These are phyloP conservation scores for Pocillopora meandrina DNA, from an alignment of 92 coral and sea anemone genomes.

Conservation along the genomic window DNA sequence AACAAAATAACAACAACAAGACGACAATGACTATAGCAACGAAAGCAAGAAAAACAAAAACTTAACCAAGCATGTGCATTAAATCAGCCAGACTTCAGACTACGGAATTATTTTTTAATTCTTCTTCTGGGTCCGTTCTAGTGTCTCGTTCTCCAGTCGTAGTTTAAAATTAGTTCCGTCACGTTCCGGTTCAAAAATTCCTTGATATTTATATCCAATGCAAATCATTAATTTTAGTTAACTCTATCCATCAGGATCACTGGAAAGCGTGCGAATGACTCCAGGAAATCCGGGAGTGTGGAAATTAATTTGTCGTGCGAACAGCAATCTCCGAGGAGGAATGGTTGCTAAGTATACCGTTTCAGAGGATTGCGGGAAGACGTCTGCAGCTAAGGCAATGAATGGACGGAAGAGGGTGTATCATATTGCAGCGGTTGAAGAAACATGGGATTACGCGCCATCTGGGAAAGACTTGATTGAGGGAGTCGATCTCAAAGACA, in stretches of 20 bases:
- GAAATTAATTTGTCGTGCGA: constrained; percentile 81
- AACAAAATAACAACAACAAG: too few species aligned
- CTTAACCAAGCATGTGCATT: too few species aligned
- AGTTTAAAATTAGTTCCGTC: too few species aligned
- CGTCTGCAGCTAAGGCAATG: constrained; percentile 5
- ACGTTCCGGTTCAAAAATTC: too few species aligned
- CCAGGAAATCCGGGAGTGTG: constrained; percentile 92
- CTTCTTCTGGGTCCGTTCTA: too few species aligned
- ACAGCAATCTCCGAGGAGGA: constrained; percentile 84
- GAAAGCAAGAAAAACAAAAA: too few species aligned
- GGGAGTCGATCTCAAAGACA: constrained; percentile 55
- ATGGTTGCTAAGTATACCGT: constrained; percentile 86
- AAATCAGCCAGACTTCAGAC: too few species aligned
- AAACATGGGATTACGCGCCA: constrained; percentile 85
- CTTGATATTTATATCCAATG: neutral
- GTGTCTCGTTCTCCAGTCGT: too few species aligned
- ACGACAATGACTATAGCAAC: too few species aligned
- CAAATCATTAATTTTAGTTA: neutral
- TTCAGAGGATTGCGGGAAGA: constrained; percentile 36
- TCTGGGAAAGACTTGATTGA: constrained; percentile 61
- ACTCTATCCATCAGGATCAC: constrained; percentile 56
- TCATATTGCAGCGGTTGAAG: constrained; percentile 83
- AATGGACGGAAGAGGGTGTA: constrained; percentile 59
- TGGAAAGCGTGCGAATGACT: constrained; percentile 73
- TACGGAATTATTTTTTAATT: too few species aligned